These are phyloP conservation scores for Pristionchus arcanus DNA, from an alignment of 2,888 invertebrate genomes.

Conservation along the genomic window DNA sequence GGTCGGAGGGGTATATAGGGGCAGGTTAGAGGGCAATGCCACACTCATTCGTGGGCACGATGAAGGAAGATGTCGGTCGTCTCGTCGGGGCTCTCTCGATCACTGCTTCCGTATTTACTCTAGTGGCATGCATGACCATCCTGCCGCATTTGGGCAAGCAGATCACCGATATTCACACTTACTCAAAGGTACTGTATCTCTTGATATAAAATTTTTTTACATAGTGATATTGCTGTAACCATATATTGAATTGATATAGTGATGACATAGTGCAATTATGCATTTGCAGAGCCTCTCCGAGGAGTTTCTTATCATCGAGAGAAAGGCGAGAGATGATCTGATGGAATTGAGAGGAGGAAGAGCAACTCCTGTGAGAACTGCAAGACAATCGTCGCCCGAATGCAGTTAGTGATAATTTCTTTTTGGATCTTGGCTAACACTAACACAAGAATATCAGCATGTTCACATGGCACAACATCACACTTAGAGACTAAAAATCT, in stretches of 20 bases:
- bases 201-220: not conserved
- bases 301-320: slow-evolving; percentile 46
- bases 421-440: not conserved
- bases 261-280: not conserved
- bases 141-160: slow-evolving; percentile 50
- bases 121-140: slow-evolving; percentile 36
- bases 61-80: slow-evolving; percentile 49
- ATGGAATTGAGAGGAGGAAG: slow-evolving; percentile 41
- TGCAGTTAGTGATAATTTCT: slow-evolving; percentile 27
- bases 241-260: not conserved
- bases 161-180: slow-evolving; percentile 34
- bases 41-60: not conserved
- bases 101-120: not conserved
- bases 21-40: not conserved
- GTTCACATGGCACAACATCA: no score
- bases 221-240: not conserved
- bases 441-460: no score
- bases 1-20: not conserved
- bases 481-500: no score
- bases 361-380: slow-evolving; percentile 3
- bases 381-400: slow-evolving; percentile 40
- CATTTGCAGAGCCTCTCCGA: slow-evolving; percentile 25
- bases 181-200: slow-evolving; percentile 12
- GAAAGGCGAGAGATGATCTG: slow-evolving; percentile 35
- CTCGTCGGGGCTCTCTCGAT: slow-evolving; percentile 32